Evolutionary conservation across 2,113 vertebrate species (phyloP).

Genomic region (Nothobranchius kuhntae): DNA sequence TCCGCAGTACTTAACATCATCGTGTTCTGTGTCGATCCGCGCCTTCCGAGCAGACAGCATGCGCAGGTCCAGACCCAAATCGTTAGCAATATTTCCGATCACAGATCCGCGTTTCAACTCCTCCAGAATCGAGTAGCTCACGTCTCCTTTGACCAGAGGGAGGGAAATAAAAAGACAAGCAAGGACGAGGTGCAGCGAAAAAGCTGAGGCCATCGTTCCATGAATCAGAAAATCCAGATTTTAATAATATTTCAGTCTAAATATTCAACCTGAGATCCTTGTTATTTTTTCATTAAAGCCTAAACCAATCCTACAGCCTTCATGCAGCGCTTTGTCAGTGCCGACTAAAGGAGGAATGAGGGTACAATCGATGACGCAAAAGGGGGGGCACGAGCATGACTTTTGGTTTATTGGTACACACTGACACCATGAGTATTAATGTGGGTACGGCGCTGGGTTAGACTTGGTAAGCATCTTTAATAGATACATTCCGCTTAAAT

Average conservation of each 20-base stretch:
- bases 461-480: too few relatives aligned
- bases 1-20: constrained; percentile 62
- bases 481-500: too few relatives aligned
- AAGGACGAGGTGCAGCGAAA: constrained; percentile 35
- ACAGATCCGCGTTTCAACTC: constrained; percentile 79
- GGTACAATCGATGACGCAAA: neutral
- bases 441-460: constrained; percentile 35
- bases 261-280: neutral
- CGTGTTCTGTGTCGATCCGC: constrained; percentile 55
- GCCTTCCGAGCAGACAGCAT: constrained; percentile 69
- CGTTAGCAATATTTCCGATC: constrained; percentile 81
- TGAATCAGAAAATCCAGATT: too few relatives aligned
- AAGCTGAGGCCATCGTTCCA: constrained; percentile 20
- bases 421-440: constrained; percentile 61
- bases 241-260: neutral
- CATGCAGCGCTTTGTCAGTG: neutral
- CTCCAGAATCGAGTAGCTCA: constrained; percentile 72
- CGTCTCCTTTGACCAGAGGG: constrained; percentile 39
- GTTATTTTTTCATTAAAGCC: neutral
- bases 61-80: constrained; percentile 69
- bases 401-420: constrained; percentile 38
- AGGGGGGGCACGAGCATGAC: neutral
- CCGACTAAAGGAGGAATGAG: neutral
- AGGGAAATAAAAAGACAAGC: neutral
- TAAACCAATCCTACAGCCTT: neutral